Evolutionary conservation across 2,888 invertebrate genomes (phyloP), one percentile per base, ranked within the genome.

Genomic region (Saturnia pavonia): DNA sequence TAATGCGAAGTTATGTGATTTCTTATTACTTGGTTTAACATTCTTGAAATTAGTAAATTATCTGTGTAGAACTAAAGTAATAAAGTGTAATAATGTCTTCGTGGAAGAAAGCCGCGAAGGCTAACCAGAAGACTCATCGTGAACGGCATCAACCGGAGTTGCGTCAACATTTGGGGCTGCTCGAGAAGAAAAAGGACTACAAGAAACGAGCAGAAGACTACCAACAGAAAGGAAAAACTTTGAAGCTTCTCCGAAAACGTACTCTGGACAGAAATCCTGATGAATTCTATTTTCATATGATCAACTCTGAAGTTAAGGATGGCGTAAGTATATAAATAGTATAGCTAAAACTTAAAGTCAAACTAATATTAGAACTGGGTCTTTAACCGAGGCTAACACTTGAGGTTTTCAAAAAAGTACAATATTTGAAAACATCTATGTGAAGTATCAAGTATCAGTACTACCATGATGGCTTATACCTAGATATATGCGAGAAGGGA

Each of bases 231-330:
- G 96, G 97, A 71, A 95, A 96, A 72, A 97, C 97, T 0, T 87
- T 99, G 1, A 97, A 97, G 85, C 87, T 97, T 43, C 89, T 99
- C 70, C 96, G 96, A 72, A 97, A 97, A 86, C 95, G 97, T 72
- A 99, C 98, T 0, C 91, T 98, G 34, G 97, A 99, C 85, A 97
- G 96, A 87, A 99, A 99, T 94, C 99, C 99, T 0, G 99, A 99
- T 96, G 99, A 99, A 88, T 99, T 99, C 91, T 98, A 99, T 88
- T 98, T 98, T 92, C 99, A 99, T 85, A 99, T 99, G 99, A 96
- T 98, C 72, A 98, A 98, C 86, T 97, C 98, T 0, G 96, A 96
- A 88, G 90, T 97, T 0, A 94, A 94, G 73, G 88, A 94, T 81
- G 96, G 95, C 80, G 94, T 94, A 77, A 89, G 90, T 68, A 19